Base-by-base conservation (phyloP, 2,888 invertebrate species). In the Pecten maximus region DNA sequence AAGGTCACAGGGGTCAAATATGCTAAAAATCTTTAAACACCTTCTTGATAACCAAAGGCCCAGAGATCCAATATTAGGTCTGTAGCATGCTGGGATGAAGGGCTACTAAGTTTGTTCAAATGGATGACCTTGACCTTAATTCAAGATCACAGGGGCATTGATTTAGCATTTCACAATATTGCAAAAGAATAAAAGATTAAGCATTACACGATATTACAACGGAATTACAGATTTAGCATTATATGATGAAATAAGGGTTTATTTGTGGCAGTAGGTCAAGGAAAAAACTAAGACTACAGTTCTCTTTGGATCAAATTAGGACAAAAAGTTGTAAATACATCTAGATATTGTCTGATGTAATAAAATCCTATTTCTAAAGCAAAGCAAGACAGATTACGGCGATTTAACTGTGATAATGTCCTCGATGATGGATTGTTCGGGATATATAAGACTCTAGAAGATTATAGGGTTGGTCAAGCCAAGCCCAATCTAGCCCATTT, bases 401-500 rank as follows among this genome's bases (percentile, higher is more conserved):
- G 74, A 35, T 74, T 74, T 35, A 35, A 74, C 74, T 28, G 74
- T 35, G 74, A 74, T 74, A 74, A 74, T 74, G 28, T 74, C 2
- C 10, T 35, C 35, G 74, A 35, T 74, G 74, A 74, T 74, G 74
- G 74, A 74, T 74, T 35, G 74, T 74, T 35, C 35, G 28, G 35
- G 35, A 35, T 74, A 10, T 74, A 74, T 74, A 74, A 28, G 74
- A 28, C 74, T 74, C 35, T 35, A 35, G 35, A 28, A 74, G 74
- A 74, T 74, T 74, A 74, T 35, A 74, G 74, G 74, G 4, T 74
- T 74, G 74, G 74, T 74, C 74, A 74, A 74, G 74, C 35, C 74
- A 74, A 74, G 28, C 74, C 10, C 74, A 8, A 10, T 74, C 74
- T 35, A 74, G 28, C 74, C 35, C 28, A 35, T 74, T 74, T 74